These are phyloP conservation scores for Macaca mulatta DNA, from an alignment of 2,113 vertebrate genomes.

Conservation along the genomic window DNA sequence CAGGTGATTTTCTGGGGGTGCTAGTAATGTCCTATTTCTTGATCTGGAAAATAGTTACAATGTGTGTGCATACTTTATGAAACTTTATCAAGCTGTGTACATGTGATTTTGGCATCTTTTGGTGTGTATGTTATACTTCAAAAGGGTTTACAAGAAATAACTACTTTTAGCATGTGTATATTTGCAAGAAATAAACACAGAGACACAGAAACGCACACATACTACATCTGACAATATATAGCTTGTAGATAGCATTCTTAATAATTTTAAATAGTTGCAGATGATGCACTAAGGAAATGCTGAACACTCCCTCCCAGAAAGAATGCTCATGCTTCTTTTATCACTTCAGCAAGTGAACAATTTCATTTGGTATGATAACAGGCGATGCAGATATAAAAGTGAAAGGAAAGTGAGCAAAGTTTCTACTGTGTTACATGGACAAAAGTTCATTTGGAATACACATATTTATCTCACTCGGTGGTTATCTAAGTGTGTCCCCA, in stretches of 20 bases:
- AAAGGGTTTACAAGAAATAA: background rate
- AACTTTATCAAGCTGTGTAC: background rate
- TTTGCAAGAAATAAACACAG: too few species aligned
- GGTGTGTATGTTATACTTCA: background rate
- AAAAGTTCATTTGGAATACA: background rate
- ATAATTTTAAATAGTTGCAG: background rate
- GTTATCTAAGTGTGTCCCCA: background rate
- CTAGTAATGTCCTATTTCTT: background rate
- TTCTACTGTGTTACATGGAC: background rate
- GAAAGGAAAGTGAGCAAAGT: background rate
- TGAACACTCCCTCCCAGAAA: background rate
- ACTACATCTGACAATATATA: background rate
- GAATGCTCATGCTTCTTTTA: background rate
- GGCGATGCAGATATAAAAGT: background rate
- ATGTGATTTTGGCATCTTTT: background rate
- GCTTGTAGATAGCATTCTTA: background rate
- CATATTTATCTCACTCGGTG: background rate
- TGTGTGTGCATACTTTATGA: background rate
- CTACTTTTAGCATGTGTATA: too few species aligned
- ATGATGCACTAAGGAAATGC: background rate
- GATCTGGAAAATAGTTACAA: background rate
- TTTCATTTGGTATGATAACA: background rate
- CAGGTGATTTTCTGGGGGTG: background rate
- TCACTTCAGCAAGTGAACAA: background rate
- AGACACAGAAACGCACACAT: background rate